Conservation (phyloP, 2,888 invertebrate genomes). For the Dexiosoma caninum region DNA sequence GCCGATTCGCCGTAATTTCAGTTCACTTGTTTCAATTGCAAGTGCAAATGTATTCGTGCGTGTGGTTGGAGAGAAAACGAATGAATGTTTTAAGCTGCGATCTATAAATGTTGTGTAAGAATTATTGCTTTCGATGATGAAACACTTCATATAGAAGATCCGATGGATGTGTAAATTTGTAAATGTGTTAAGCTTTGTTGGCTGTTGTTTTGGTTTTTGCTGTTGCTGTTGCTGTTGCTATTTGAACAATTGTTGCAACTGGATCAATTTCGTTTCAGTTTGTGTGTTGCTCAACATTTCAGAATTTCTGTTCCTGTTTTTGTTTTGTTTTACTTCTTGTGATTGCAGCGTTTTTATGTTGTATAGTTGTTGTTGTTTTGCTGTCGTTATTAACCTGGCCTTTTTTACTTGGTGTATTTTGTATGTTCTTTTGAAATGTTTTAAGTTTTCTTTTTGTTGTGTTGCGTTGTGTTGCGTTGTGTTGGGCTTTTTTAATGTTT, state of each 20-base stretch:
- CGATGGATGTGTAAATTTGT: conserved; percentile 27
- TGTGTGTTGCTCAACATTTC: conserved; percentile 40
- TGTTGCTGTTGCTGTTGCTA: conserved; percentile 12
- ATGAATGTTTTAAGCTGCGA: conserved; percentile 40
- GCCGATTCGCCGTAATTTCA: conserved; percentile 1
- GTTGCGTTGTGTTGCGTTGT: conserved; percentile 27
- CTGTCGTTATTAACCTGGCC: conserved; percentile 60
- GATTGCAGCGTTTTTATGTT: conserved; percentile 12
- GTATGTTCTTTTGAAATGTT: conserved; percentile 38
- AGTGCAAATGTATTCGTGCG: conserved; percentile 26
- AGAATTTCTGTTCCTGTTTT: conserved; percentile 17
- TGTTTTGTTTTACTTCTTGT: conserved; percentile 14
- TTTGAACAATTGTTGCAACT: conserved; percentile 68
- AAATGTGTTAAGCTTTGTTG: conserved; percentile 40
- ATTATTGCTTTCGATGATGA: conserved; percentile 72
- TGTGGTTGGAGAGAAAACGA: conserved; percentile 2
- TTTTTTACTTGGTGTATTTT: conserved; percentile 49
- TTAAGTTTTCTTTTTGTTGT: conserved; percentile 40
- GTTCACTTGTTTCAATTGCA: conserved; percentile 42
- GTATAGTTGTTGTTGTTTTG: conserved; percentile 43
- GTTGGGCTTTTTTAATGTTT: conserved; percentile 62
- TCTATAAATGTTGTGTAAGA: conserved; percentile 68
- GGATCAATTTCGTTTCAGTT: conserved; percentile 74
- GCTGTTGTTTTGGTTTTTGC: no score
- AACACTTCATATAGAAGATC: conserved; percentile 67